Evolutionary conservation across 2,797 vertebrate genomes (phyloP).

Genomic region (Hemibagrus guttatus): DNA sequence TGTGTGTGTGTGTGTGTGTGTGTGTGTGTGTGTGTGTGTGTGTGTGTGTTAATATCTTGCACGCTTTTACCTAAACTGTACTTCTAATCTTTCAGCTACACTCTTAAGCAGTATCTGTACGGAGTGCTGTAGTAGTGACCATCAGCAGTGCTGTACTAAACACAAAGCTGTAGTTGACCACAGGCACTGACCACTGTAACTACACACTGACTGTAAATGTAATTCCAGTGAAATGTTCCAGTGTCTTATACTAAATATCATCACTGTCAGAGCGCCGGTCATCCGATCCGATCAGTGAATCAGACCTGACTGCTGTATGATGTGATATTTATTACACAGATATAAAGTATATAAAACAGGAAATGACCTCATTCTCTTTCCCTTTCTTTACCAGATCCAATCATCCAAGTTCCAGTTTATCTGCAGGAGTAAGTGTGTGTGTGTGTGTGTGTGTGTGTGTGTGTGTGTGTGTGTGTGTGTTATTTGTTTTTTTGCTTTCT

Average conservation of each 20-base stretch:
- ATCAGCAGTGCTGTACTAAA: neutral
- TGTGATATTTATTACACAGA: neutral
- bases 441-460: constrained; percentile 9
- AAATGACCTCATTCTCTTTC: neutral
- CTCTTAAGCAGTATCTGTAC: neutral
- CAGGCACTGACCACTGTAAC: neutral
- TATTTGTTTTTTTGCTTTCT: neutral
- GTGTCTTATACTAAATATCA: too few species aligned
- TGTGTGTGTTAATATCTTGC: neutral
- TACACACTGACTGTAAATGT: too few species aligned
- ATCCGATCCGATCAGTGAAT: too few species aligned
- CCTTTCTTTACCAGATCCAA: constrained; percentile 80
- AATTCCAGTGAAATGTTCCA: too few species aligned
- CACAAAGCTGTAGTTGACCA: neutral
- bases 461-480: constrained; percentile 16
- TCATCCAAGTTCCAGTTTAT: constrained; percentile 89
- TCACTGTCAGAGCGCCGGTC: too few species aligned
- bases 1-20: neutral
- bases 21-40: neutral
- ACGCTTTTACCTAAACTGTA: neutral
- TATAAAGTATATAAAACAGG: neutral
- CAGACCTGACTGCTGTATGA: too few species aligned
- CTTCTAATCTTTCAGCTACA: neutral
- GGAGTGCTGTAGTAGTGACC: neutral
- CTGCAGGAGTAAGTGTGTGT: constrained; percentile 85